Evolutionary conservation across 2,113 vertebrate genomes (phyloP).

Genomic region (Anser cygnoides): DNA sequence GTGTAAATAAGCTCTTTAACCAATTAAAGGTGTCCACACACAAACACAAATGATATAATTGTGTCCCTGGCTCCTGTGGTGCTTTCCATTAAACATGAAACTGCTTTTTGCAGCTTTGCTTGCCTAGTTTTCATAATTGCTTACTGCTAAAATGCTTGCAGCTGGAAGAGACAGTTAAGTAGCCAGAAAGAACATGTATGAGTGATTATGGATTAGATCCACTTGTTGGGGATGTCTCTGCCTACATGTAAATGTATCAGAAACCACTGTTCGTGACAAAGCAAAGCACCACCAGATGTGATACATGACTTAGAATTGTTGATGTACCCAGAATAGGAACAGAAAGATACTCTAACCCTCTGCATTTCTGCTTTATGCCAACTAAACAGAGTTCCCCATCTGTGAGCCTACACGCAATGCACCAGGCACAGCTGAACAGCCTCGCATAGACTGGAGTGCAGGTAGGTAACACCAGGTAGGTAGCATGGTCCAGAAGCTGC

Average conservation of each 20-base stretch:
- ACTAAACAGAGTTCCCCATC: background rate
- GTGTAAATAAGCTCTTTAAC: background rate
- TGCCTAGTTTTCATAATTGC: background rate
- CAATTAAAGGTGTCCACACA: background rate
- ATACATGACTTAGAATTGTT: background rate
- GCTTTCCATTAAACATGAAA: background rate
- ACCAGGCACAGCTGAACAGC: background rate
- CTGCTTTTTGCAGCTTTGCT: background rate
- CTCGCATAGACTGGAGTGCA: background rate
- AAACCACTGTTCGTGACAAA: background rate
- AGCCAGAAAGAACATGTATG: background rate
- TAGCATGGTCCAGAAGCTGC: background rate
- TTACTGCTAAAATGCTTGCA: background rate
- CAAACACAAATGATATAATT: background rate
- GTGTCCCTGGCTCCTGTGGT: background rate
- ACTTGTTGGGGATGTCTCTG: background rate
- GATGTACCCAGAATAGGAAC: background rate
- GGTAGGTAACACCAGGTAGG: background rate
- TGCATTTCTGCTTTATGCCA: background rate
- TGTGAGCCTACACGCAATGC: background rate
- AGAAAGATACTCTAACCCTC: background rate
- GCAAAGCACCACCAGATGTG: background rate
- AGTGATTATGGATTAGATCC: background rate
- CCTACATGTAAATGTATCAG: background rate
- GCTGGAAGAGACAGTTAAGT: background rate